A percentile compares a stretch with the other conserved stretches of the same genome.
Conservation (phyloP, 2,888 invertebrate species). For the Agriopis leucophaearia region DNA sequence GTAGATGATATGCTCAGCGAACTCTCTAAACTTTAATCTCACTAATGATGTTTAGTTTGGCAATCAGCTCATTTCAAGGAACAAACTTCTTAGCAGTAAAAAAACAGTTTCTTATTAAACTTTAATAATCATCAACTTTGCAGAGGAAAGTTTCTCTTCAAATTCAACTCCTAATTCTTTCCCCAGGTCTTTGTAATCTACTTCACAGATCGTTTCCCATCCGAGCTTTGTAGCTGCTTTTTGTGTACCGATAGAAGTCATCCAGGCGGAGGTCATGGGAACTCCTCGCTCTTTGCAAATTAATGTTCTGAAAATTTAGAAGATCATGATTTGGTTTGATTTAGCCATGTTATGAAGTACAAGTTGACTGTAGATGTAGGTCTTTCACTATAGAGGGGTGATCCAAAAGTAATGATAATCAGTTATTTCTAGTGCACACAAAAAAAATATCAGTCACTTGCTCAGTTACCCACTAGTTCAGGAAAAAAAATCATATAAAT, state of each 20-base stretch:
- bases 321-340: not conserved
- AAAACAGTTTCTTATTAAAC: not conserved
- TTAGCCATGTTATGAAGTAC: not conserved
- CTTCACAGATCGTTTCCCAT: not conserved
- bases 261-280: slow-evolving; percentile 7
- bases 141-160: not conserved
- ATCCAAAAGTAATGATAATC: no score
- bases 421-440: no score
- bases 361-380: not conserved
- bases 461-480: no score
- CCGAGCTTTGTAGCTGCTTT: not conserved
- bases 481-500: no score
- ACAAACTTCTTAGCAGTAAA: no score
- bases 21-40: no score
- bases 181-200: not conserved
- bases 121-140: not conserved
- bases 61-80: no score
- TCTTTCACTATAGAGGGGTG: no score
- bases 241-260: slow-evolving; percentile 1
- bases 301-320: not conserved
- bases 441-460: no score
- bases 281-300: slow-evolving; percentile 7
- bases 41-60: no score
- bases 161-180: not conserved
- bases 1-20: no score